These are phyloP conservation scores for Cyrtorhinus lividipennis DNA, from an alignment of 1,140 invertebrate species.

Conservation along the genomic window DNA sequence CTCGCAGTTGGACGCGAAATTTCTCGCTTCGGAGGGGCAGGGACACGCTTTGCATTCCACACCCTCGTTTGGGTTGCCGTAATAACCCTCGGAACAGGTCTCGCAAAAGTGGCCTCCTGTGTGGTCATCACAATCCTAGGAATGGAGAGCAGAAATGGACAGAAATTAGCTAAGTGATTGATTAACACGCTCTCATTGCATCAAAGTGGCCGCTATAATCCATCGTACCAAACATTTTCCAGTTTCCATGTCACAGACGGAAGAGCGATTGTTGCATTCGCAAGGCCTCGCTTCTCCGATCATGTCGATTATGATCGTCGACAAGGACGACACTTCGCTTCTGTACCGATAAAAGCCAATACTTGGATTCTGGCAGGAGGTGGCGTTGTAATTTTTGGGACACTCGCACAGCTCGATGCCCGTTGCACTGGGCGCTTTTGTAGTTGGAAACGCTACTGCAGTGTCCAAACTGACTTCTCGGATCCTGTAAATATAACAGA, in stretches of 20 bases:
- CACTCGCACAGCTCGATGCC: conserved; percentile 85
- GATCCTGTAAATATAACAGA: conserved; percentile 40
- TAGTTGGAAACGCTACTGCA: conserved; percentile 47
- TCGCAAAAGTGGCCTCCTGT: conserved; percentile 65
- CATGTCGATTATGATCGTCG: conserved; percentile 53
- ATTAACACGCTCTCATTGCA: no score
- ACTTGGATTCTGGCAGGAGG: conserved; percentile 77
- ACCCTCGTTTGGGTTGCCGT: conserved; percentile 50
- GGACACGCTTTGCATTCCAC: conserved; percentile 67
- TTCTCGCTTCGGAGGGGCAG: conserved; percentile 57
- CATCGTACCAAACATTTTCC: conserved; percentile 67
- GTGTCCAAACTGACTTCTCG: conserved; percentile 68
- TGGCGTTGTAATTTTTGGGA: conserved; percentile 57
- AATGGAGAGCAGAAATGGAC: conserved; percentile 16
- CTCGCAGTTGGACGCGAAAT: conserved; percentile 56
- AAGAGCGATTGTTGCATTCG: conserved; percentile 64
- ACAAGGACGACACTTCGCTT: conserved; percentile 17
- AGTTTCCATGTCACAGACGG: conserved; percentile 65
- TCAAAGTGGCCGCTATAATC: no score
- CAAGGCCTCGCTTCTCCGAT: conserved; percentile 70
- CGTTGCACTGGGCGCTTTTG: conserved; percentile 44
- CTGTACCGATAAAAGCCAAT: conserved; percentile 65
- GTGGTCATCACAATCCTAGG: conserved; percentile 66
- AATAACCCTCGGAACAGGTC: conserved; percentile 65
- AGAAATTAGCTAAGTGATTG: no score